Conservation (phyloP, 1,140 invertebrate genomes). For the Lepidurus apus region DNA sequence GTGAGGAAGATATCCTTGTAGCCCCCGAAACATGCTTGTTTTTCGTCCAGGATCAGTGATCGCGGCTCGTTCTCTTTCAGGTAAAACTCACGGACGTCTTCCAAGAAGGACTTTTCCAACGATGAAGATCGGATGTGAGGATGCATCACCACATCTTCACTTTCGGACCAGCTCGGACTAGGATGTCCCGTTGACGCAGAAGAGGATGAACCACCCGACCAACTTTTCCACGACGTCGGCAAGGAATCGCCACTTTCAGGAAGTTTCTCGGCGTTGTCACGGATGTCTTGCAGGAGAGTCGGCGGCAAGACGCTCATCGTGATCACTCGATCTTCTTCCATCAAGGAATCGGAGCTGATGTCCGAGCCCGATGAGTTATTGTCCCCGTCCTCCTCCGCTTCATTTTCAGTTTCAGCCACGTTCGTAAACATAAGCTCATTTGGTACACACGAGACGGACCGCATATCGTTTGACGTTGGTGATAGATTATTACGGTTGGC, state of each 20-base stretch:
- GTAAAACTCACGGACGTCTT: slow-evolving; percentile 31
- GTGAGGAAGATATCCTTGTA: slow-evolving; percentile 66
- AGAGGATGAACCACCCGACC: slow-evolving; percentile 41
- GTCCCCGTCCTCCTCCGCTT: neutral
- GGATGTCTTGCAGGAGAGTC: slow-evolving; percentile 56
- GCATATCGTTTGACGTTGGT: neutral
- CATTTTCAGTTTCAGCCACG: neutral
- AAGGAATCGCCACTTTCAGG: neutral
- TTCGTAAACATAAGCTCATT: neutral
- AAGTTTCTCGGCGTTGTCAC: slow-evolving; percentile 52
- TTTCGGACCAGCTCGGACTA: slow-evolving; percentile 49
- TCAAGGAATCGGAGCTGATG: neutral
- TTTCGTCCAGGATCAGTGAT: slow-evolving; percentile 45
- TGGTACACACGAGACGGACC: neutral
- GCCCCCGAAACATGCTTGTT: slow-evolving; percentile 66
- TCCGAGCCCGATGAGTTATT: neutral
- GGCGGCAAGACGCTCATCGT: slow-evolving; percentile 45
- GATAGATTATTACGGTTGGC: neutral
- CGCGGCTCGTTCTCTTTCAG: slow-evolving; percentile 39
- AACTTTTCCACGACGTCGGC: slow-evolving; percentile 3
- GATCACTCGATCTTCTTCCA: neutral
- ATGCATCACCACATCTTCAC: slow-evolving; percentile 44
- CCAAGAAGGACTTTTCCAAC: slow-evolving; percentile 34
- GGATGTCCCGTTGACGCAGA: slow-evolving; percentile 71
- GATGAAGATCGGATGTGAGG: slow-evolving; percentile 32